These are phyloP conservation scores for Steromphala cineraria DNA, from an alignment of 2,888 invertebrate genomes.

Conservation along the genomic window DNA sequence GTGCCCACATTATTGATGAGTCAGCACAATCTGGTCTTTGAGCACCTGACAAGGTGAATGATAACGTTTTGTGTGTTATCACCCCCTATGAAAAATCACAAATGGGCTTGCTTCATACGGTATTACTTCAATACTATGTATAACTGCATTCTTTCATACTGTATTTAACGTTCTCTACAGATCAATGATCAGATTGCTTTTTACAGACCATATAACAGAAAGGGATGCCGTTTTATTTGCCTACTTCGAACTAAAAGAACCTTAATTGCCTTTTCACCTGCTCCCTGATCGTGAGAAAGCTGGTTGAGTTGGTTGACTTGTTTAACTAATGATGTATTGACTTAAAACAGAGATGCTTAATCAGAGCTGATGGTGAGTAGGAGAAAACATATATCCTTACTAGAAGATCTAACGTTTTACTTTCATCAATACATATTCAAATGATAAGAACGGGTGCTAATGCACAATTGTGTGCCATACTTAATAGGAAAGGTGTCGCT, in stretches of 20 bases:
- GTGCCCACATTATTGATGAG: too few species aligned
- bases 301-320: too few species aligned
- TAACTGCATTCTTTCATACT: neutral
- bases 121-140: too few species aligned
- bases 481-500: neutral
- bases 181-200: neutral
- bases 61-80: too few species aligned
- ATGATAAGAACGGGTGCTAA: neutral
- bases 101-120: too few species aligned
- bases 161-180: neutral
- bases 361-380: too few species aligned
- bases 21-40: too few species aligned
- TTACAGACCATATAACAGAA: neutral
- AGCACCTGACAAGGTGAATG: too few species aligned
- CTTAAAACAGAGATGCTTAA: too few species aligned
- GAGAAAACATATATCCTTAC: neutral
- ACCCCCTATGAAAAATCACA: too few species aligned
- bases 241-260: neutral
- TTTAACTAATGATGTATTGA: too few species aligned
- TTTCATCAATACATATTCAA: neutral
- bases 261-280: conserved; percentile 6
- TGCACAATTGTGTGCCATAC: neutral
- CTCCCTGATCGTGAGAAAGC: neutral
- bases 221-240: neutral
- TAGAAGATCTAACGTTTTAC: neutral